Conservation (phyloP, 2,113 vertebrate genomes). For the Rhinoderma darwinii region DNA sequence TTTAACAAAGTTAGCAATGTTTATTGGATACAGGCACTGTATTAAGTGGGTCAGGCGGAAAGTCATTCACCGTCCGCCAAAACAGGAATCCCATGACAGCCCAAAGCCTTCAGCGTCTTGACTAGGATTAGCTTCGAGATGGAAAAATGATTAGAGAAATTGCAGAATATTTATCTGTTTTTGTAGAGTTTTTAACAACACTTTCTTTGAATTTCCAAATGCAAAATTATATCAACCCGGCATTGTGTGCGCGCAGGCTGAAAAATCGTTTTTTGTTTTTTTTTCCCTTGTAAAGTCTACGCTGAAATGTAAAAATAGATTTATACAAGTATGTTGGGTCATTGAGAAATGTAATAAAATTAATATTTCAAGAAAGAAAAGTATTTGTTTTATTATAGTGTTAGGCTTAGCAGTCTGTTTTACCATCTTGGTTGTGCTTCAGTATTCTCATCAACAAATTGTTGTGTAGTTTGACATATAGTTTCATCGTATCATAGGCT, state of each 20-base stretch:
- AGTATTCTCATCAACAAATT: too few species aligned
- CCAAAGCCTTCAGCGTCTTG: slow-evolving; percentile 44
- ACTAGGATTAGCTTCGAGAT: slow-evolving; percentile 42
- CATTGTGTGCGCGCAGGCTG: not conserved
- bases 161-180: slow-evolving; percentile 33
- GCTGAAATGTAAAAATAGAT: not conserved
- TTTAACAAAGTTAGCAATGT: slow-evolving; percentile 25
- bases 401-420: too few species aligned
- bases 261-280: not conserved
- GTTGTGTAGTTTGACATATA: too few species aligned
- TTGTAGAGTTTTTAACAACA: not conserved
- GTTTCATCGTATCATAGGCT: too few species aligned
- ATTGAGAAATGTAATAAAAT: not conserved
- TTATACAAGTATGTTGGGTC: too few species aligned
- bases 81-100: slow-evolving; percentile 51
- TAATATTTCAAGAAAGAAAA: not conserved
- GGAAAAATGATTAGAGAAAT: slow-evolving; percentile 39
- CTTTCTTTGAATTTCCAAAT: not conserved
- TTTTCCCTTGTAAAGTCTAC: too few species aligned
- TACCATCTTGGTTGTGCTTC: too few species aligned
- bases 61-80: slow-evolving; percentile 54
- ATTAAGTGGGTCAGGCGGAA: slow-evolving; percentile 52
- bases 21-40: slow-evolving; percentile 27
- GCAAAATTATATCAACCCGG: not conserved
- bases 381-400: not conserved